These are phyloP conservation scores for Drosophila diplacantha DNA, from an alignment of 2,888 invertebrate species.

Conservation along the genomic window DNA sequence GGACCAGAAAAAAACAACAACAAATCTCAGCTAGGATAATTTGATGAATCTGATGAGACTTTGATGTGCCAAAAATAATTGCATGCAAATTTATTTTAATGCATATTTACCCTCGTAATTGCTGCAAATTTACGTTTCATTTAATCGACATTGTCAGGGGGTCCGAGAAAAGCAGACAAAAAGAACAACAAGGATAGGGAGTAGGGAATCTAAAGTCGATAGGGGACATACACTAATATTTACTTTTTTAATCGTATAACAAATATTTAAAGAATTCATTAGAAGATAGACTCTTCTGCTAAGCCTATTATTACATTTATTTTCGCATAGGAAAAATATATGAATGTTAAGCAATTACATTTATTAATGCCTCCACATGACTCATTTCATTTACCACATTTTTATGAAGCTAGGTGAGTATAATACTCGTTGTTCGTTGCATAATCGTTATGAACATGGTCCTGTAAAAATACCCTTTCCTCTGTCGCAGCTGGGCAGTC, in stretches of 20 bases:
- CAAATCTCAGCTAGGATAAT: constrained; percentile 43
- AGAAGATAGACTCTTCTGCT: too few relatives aligned
- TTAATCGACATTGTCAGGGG: constrained; percentile 54
- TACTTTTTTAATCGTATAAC: too few relatives aligned
- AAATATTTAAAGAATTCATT: too few relatives aligned
- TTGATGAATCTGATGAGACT: constrained; percentile 55
- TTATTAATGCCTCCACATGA: too few relatives aligned
- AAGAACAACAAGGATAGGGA: constrained; percentile 27
- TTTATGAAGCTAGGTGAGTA: neutral
- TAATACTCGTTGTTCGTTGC: too few relatives aligned
- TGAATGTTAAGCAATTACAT: neutral
- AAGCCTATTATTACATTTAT: too few relatives aligned
- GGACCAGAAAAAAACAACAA: constrained; percentile 9
- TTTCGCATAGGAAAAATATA: neutral
- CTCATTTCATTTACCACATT: neutral
- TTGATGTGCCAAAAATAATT: constrained; percentile 58
- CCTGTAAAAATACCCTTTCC: constrained; percentile 17
- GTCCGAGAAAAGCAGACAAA: constrained; percentile 10
- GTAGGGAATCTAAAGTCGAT: neutral
- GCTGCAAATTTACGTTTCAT: constrained; percentile 77
- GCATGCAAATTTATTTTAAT: constrained; percentile 75
- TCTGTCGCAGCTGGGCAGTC: constrained; percentile 28
- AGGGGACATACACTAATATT: neutral
- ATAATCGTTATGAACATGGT: constrained; percentile 1
- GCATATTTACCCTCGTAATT: constrained; percentile 76